Evolutionary conservation across 2,113 vertebrate species (phyloP), one percentile per base, ranked within the genome.

Genomic region (Salvelinus alpinus): DNA sequence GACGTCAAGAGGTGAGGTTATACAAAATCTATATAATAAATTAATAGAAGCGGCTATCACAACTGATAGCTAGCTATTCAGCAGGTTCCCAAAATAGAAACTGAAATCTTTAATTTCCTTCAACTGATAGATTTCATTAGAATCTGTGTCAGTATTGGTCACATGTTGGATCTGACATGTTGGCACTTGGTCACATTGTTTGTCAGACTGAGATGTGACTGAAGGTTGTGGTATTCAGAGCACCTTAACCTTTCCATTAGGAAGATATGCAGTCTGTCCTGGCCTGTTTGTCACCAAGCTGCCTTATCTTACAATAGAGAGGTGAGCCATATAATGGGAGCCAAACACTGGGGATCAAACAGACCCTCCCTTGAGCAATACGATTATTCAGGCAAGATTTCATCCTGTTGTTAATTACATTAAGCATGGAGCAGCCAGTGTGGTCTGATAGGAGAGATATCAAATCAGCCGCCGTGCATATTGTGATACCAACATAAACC

Each of bases 1-100:
- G 92, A 93, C 93, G 93, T 95, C 93, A 92, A 91, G 91, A 90
- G 93, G 93, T 95, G 94, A 95, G 92, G 91, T 93, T 91, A 92
- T 92, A 89, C 51, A 20, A 79, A 66, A 51, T 27, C 90, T 91
- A 92, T 75, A 85, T 87, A 92, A 91, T 27, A 24, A 72, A 54
- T 13, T 0, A 54, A 51, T 51, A 14, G 14, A 51, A 38, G 14
- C 11, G 14, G 51, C 18, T 54, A 18, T 54, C 25, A 24, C 69
- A 68, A 24, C 25, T 60, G 62, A 47, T 57, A 54, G n/a, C 66
- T 34, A 13, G n/a, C 31, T 34, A 13, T 5, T 20, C 24, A 68
- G 34, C 29, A 14, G 64, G 16, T 68, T 68, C 4, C 29, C 6
- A 62, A 38, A 62, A 54, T 60, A 29, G 51, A 38, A 47, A 20